Evolutionary conservation across 2,888 invertebrate genomes (phyloP).

Genomic region (Colletes collaris): DNA sequence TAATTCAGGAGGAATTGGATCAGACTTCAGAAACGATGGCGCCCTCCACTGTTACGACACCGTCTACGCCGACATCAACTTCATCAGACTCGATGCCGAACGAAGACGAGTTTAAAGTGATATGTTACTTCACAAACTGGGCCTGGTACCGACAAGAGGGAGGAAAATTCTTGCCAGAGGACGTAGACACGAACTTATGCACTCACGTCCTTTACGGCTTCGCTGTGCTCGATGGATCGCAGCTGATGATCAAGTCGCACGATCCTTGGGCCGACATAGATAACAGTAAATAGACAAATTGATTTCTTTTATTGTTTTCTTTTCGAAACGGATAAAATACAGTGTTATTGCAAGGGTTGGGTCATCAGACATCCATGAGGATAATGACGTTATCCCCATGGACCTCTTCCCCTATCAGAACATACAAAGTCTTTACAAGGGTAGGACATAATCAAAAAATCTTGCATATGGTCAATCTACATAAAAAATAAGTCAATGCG

Average conservation of each 20-base stretch:
- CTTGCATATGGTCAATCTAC: no score
- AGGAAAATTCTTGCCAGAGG: constrained; percentile 91
- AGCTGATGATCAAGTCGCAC: constrained; percentile 91
- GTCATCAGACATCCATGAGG: no score
- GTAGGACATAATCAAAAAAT: no score
- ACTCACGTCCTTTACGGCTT: constrained; percentile 97
- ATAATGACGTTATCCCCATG: no score
- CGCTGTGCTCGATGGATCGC: constrained; percentile 91
- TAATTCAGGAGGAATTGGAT: constrained; percentile 71
- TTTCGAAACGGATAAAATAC: no score
- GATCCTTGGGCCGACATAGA: constrained; percentile 95
- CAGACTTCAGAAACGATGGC: constrained; percentile 57
- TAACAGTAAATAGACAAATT: constrained; percentile 86
- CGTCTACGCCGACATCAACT: constrained; percentile 41
- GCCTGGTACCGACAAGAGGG: constrained; percentile 95
- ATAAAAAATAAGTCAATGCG: no score
- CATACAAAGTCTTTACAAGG: no score
- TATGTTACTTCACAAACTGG: constrained; percentile 97
- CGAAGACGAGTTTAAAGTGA: constrained; percentile 87
- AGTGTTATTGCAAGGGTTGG: no score
- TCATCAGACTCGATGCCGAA: constrained; percentile 22
- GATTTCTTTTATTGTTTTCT: neutral
- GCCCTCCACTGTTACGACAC: constrained; percentile 5
- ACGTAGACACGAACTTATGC: constrained; percentile 93
- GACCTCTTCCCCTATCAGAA: no score